These are phyloP conservation scores for Pithys albifrons DNA, from an alignment of 2,113 vertebrate genomes.

Conservation along the genomic window DNA sequence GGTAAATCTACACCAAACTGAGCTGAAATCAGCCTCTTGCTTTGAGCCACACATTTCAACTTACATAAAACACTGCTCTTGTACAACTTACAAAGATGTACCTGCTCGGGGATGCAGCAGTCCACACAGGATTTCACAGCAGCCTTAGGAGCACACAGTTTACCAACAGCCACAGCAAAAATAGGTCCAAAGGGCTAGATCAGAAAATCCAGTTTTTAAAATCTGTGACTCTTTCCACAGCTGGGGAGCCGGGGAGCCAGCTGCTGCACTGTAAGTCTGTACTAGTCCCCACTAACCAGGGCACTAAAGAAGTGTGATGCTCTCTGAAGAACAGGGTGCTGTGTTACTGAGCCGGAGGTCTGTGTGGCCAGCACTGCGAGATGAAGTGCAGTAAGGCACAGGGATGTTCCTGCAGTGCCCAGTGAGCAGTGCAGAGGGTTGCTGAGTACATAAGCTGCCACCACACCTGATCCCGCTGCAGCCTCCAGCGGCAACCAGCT, in stretches of 20 bases:
- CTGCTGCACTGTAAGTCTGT: neutral
- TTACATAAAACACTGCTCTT: neutral
- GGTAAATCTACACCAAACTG: neutral
- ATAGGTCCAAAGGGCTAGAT: neutral
- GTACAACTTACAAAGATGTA: neutral
- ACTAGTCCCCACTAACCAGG: neutral
- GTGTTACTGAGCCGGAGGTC: neutral
- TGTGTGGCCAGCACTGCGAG: neutral
- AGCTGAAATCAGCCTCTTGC: neutral
- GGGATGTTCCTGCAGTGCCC: neutral
- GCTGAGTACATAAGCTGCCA: neutral
- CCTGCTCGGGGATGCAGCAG: neutral
- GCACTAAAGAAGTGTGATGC: neutral
- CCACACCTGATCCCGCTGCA: neutral
- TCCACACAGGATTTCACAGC: neutral
- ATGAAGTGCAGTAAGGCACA: neutral
- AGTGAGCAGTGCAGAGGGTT: rapidly evolving
- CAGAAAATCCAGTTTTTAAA: neutral
- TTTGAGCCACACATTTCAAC: neutral
- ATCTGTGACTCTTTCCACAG: neutral
- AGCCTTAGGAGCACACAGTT: neutral
- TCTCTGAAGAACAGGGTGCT: neutral
- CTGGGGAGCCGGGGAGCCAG: neutral
- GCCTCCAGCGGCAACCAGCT: neutral
- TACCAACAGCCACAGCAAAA: neutral